Evolutionary conservation across 2,797 vertebrate species (phyloP).

Genomic region (Squalus acanthias): DNA sequence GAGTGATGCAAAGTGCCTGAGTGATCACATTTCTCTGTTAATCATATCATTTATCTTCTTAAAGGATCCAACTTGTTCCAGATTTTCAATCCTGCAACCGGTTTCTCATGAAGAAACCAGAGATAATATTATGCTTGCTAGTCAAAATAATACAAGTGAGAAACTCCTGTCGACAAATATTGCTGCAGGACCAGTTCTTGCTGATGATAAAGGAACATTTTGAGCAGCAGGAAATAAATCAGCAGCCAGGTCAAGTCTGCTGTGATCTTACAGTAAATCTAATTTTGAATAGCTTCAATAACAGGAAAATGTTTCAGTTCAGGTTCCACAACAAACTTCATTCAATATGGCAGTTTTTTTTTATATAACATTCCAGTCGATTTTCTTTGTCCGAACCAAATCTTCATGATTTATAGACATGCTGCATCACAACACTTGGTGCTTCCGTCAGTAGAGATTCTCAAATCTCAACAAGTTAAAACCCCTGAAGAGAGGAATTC

Average conservation of each 20-base stretch:
- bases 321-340: neutral
- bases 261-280: neutral
- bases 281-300: neutral
- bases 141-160: neutral
- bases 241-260: neutral
- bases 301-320: neutral
- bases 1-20: neutral
- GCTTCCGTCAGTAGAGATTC: neutral
- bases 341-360: neutral
- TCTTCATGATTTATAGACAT: neutral
- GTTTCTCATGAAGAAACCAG: too few species aligned
- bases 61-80: constrained; percentile 14
- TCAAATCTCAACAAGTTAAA: neutral
- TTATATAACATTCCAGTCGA: neutral
- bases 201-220: neutral
- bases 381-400: neutral
- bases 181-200: neutral
- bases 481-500: neutral
- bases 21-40: neutral
- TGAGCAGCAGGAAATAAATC: neutral
- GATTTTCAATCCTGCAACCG: neutral
- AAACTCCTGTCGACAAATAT: neutral
- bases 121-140: too few species aligned
- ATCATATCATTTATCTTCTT: neutral
- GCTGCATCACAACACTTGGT: neutral